phyloP scores from a whole-genome alignment of 2,888 invertebrate genomes.

The Catocala fraxini region DNA sequence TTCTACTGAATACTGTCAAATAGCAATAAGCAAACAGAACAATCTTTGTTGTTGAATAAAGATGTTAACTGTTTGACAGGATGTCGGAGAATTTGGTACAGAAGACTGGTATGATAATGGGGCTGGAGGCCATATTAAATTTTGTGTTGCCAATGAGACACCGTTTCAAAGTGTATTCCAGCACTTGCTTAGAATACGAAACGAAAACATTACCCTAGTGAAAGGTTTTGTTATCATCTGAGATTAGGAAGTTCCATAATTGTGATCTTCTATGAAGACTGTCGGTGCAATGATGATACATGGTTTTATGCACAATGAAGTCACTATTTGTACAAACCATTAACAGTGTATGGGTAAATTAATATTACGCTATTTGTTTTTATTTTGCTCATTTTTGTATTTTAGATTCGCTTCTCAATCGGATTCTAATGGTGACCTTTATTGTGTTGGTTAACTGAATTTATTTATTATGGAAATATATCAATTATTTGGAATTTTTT shows the following conservation, averaged over 20 bases:
- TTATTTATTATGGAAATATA: constrained; percentile 67
- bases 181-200: constrained; percentile 38
- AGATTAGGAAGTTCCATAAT: constrained; percentile 72
- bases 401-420: constrained; percentile 45
- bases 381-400: constrained; percentile 55
- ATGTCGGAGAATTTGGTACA: constrained; percentile 12
- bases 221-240: constrained; percentile 58
- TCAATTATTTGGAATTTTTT: constrained; percentile 52
- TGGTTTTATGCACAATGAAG: constrained; percentile 81
- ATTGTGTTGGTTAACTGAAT: constrained; percentile 73
- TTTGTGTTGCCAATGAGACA: too few species aligned
- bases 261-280: constrained; percentile 82
- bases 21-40: constrained; percentile 31
- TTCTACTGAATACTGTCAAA: constrained; percentile 30
- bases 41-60: constrained; percentile 39
- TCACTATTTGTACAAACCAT: constrained; percentile 85
- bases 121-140: too few species aligned
- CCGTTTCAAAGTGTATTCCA: constrained; percentile 19
- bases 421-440: constrained; percentile 82
- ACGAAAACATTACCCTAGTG: constrained; percentile 43
- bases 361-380: constrained; percentile 54
- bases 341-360: constrained; percentile 59
- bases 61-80: constrained; percentile 49
- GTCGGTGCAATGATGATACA: constrained; percentile 63
- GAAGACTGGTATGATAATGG: background rate